Evolutionary conservation across 2,113 vertebrate species (phyloP), one percentile per base, ranked within the genome.

Genomic region (Rhadina sibilatrix): DNA sequence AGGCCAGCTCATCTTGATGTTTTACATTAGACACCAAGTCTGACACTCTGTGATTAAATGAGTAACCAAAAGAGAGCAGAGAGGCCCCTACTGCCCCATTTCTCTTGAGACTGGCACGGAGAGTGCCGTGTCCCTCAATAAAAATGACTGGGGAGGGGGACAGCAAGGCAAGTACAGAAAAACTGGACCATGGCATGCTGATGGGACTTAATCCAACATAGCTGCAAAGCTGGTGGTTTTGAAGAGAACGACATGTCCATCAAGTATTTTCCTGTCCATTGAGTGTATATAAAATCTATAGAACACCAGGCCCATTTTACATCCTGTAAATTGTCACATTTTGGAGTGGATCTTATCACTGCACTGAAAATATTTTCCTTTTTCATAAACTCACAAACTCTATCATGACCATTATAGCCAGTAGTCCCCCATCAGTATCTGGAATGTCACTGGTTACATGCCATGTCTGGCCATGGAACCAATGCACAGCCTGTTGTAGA

Each of bases 111-210:
- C 5, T 71, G 68, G 18, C 7, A 53, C 50, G 23, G 23, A 78
- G 10, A 12, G 18, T 30, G 9, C 38, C 42, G 38, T 28, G 42
- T 35, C 30, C 30, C 30, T 59, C 64, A 78, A 7, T 8, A 65
- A 53, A 23, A 64, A 57, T 65, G 19, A 61, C 0, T 64, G 25
- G 11, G 14, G 7, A 63, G 7, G 5, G 1, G 5, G 1, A 24
- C 12, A 16, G 15, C 4, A 30, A 25, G 17, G 10, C 17, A 70
- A 38, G 38, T 50, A 61, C 23, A 74, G 56, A 63, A 74, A 83
- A 76, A 18, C 22, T 74, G 71, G 91, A 87, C n/a, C 20, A n/a
- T 37, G 22, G 19, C 9, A 21, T 57, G 20, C 10, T 89, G 47
- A 18, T 87, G 42, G 40, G 28, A 53, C 14, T 60, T 77, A 37